These are phyloP conservation scores for Budorcas taxicolor DNA, from an alignment of 2,113 vertebrate species.

Conservation along the genomic window DNA sequence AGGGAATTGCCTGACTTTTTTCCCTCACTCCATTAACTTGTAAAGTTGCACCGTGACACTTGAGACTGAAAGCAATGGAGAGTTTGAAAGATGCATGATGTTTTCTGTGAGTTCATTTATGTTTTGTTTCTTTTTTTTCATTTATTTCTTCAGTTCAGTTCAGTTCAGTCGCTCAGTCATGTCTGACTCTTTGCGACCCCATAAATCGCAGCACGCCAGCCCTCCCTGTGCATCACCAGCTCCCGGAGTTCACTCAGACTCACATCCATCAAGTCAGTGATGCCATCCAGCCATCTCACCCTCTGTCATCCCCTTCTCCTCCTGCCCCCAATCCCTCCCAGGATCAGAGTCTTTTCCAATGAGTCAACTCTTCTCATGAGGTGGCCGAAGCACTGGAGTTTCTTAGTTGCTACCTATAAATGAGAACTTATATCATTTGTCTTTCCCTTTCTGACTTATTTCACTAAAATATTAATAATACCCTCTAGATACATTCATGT, in stretches of 20 bases:
- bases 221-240: too few species aligned
- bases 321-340: too few species aligned
- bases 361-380: too few species aligned
- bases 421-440: background rate
- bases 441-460: background rate
- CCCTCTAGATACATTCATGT: background rate
- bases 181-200: rapidly evolving
- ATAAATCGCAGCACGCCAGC: too few species aligned
- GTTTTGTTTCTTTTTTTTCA: background rate
- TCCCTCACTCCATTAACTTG: background rate
- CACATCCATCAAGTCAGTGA: too few species aligned
- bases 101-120: background rate
- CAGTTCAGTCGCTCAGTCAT: too few species aligned
- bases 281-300: too few species aligned
- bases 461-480: background rate
- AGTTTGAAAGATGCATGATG: background rate
- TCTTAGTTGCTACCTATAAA: too few species aligned
- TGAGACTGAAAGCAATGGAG: background rate
- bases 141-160: background rate
- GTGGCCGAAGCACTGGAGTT: too few species aligned
- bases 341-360: too few species aligned
- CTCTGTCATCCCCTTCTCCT: too few species aligned
- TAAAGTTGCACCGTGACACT: background rate
- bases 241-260: too few species aligned
- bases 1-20: background rate